Conservation (phyloP, 2,888 invertebrate genomes). For the Apodemia duryi region DNA sequence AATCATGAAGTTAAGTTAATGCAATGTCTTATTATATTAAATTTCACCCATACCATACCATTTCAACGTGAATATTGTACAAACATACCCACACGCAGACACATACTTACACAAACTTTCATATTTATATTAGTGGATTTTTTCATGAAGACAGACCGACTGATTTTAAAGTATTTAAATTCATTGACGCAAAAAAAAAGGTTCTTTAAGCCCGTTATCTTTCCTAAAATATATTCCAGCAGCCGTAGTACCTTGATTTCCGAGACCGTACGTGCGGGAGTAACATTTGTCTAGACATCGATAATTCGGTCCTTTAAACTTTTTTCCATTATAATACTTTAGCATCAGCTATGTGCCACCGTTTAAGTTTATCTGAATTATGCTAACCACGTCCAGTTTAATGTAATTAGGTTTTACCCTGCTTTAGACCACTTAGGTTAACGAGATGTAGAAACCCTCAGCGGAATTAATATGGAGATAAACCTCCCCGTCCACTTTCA, state of each 20-base stretch:
- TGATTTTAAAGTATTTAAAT: neutral
- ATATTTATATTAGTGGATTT: too few species aligned
- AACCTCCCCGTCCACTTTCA: slow-evolving; percentile 24
- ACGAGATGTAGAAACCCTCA: slow-evolving; percentile 50
- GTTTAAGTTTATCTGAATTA: slow-evolving; percentile 26
- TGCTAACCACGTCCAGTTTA: slow-evolving; percentile 42
- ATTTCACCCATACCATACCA: too few species aligned
- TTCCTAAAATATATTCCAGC: neutral
- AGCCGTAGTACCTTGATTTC: slow-evolving; percentile 2
- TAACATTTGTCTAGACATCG: slow-evolving; percentile 13
- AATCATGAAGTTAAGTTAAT: too few species aligned
- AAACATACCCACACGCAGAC: too few species aligned
- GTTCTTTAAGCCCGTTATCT: neutral
- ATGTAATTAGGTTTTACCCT: slow-evolving; percentile 48
- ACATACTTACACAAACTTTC: too few species aligned
- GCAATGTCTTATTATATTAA: too few species aligned
- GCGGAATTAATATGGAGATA: slow-evolving; percentile 44
- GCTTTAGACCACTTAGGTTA: slow-evolving; percentile 53
- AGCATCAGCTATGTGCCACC: slow-evolving; percentile 15
- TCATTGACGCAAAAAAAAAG: neutral
- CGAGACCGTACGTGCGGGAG: neutral
- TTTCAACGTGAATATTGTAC: too few species aligned
- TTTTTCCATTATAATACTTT: slow-evolving; percentile 13
- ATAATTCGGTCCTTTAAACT: slow-evolving; percentile 8
- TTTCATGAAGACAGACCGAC: neutral